These are phyloP conservation scores for Eulemur macaco DNA, from an alignment of 2,113 vertebrate genomes.

Conservation along the genomic window DNA sequence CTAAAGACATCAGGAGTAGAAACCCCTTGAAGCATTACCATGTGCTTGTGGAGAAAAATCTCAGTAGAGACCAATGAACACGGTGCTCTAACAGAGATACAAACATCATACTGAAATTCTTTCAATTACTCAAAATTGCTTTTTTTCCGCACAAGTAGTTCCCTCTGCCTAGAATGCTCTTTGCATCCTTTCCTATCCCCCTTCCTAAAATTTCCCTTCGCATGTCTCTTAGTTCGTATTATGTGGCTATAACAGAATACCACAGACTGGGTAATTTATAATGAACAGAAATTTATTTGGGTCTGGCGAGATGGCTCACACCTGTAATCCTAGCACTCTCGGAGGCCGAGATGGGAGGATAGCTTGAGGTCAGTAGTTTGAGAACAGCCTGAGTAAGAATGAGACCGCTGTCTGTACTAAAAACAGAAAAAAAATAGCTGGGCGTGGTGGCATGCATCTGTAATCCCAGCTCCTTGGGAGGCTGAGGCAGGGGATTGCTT, in stretches of 20 bases:
- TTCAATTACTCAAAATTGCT: not conserved
- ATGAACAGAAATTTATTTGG: not conserved
- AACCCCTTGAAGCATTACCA: not conserved
- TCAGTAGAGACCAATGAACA: not conserved
- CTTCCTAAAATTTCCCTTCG: not conserved
- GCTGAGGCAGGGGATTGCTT: too few species aligned
- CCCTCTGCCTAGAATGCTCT: not conserved
- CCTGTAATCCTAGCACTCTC: too few species aligned
- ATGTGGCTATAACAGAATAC: not conserved
- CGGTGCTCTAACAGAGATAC: not conserved
- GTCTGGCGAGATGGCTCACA: too few species aligned
- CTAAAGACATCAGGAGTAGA: not conserved
- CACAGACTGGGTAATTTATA: not conserved
- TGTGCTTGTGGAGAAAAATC: not conserved
- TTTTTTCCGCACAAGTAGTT: not conserved
- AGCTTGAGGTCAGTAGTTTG: too few species aligned
- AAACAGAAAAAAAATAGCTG: too few species aligned
- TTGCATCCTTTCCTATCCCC: not conserved
- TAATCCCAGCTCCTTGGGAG: too few species aligned
- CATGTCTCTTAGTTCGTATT: not conserved
- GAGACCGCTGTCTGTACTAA: too few species aligned
- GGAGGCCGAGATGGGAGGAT: too few species aligned
- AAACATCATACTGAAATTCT: not conserved
- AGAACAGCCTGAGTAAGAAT: too few species aligned
- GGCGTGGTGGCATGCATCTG: too few species aligned